These are phyloP conservation scores for Pygmarrhopalites habei DNA, from an alignment of 1,140 invertebrate species.

Conservation along the genomic window DNA sequence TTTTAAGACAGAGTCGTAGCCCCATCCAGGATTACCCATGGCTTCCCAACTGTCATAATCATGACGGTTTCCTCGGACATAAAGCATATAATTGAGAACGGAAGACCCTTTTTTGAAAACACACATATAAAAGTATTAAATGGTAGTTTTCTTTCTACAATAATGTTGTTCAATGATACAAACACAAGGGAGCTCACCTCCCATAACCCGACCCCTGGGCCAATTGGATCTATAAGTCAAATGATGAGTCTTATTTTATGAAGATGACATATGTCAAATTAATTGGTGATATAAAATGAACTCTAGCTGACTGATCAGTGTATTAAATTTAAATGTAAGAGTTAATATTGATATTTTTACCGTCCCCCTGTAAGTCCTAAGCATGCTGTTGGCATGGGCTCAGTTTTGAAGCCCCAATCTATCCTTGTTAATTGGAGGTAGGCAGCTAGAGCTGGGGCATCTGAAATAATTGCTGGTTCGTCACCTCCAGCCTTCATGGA, in stretches of 20 bases:
- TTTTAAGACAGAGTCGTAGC: slow-evolving; percentile 47
- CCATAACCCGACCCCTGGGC: slow-evolving; percentile 60
- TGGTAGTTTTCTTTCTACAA: no score
- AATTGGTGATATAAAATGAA: no score
- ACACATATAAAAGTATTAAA: no score
- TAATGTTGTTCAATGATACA: no score
- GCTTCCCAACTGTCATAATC: slow-evolving; percentile 87
- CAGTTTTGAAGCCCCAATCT: slow-evolving; percentile 63
- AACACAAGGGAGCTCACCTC: no score
- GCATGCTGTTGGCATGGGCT: slow-evolving; percentile 55
- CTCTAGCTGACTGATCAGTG: no score
- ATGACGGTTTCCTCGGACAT: slow-evolving; percentile 80
- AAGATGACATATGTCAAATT: no score
- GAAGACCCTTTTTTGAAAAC: no score
- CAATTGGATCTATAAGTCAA: slow-evolving; percentile 43
- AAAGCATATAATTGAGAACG: slow-evolving; percentile 96
- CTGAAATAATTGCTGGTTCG: slow-evolving; percentile 45
- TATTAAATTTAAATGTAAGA: no score
- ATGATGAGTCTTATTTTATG: neutral
- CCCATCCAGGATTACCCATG: slow-evolving; percentile 47
- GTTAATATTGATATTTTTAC: no score
- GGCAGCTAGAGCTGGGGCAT: slow-evolving; percentile 46
- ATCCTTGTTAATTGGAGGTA: slow-evolving; percentile 54
- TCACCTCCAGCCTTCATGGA: slow-evolving; percentile 54
- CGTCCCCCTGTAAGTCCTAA: slow-evolving; percentile 43